phyloP scores from a whole-genome alignment of 2,113 vertebrate genomes.

The Hassar affinis region DNA sequence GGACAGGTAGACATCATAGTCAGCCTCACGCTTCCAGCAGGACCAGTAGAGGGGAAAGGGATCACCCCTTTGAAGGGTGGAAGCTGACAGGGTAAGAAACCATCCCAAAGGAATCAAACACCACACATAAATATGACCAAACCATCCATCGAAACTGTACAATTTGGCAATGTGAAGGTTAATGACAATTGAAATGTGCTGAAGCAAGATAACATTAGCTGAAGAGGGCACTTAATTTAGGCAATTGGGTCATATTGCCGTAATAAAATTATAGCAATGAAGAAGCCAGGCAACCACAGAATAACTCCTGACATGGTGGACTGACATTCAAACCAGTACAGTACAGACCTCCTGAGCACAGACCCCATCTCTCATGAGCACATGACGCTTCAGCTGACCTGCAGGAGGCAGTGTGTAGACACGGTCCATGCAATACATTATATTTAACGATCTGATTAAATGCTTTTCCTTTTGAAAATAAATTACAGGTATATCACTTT shows the following conservation, averaged over 20 bases:
- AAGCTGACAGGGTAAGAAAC: slow-evolving; percentile 67
- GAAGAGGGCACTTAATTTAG: not conserved
- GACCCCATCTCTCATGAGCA: not conserved
- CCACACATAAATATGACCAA: slow-evolving; percentile 37
- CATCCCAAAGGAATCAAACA: slow-evolving; percentile 63
- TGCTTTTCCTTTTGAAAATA: not conserved
- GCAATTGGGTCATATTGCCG: not conserved
- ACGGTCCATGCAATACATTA: not conserved
- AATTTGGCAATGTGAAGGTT: not conserved
- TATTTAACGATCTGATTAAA: not conserved
- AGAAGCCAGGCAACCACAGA: slow-evolving; percentile 2
- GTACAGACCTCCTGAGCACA: not conserved
- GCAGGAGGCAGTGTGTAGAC: slow-evolving; percentile 41
- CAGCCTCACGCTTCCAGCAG: slow-evolving; percentile 80
- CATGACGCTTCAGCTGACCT: slow-evolving; percentile 15
- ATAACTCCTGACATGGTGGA: not conserved
- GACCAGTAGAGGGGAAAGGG: slow-evolving; percentile 80
- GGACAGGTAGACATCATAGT: slow-evolving; percentile 81
- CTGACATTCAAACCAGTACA: not conserved
- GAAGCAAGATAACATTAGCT: not conserved
- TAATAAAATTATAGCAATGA: not conserved
- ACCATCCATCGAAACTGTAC: slow-evolving; percentile 4
- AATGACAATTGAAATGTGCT: not conserved
- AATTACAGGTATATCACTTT: not conserved
- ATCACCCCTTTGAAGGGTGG: slow-evolving; percentile 75